Conservation (phyloP, 2,888 invertebrate species). For the Cephus nigrinus region DNA sequence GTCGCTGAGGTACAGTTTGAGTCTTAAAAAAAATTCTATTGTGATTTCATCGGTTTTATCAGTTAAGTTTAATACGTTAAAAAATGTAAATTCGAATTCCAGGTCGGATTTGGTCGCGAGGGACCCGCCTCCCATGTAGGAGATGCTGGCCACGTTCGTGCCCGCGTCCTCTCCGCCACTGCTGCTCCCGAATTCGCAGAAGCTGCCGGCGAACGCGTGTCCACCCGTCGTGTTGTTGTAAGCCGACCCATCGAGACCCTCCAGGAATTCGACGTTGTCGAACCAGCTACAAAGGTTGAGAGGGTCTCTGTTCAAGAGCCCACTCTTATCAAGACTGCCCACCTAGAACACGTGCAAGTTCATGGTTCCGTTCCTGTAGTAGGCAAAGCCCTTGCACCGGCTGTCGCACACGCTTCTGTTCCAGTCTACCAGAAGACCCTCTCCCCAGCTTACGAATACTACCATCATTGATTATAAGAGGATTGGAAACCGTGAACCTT, state of each 20-base stretch:
- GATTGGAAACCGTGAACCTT: slow-evolving; percentile 13
- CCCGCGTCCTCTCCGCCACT: slow-evolving; percentile 71
- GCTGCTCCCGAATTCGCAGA: slow-evolving; percentile 68
- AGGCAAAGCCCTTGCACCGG: slow-evolving; percentile 56
- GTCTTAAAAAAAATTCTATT: neutral
- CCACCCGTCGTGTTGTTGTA: slow-evolving; percentile 73
- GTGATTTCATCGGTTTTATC: neutral
- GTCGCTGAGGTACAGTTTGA: slow-evolving; percentile 56
- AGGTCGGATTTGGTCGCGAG: slow-evolving; percentile 60
- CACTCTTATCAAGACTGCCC: slow-evolving; percentile 67
- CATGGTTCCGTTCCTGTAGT: slow-evolving; percentile 65
- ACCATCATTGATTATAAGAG: slow-evolving; percentile 36
- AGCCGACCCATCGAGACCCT: slow-evolving; percentile 73
- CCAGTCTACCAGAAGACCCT: slow-evolving; percentile 57
- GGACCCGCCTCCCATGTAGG: slow-evolving; percentile 61
- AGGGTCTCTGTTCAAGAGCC: slow-evolving; percentile 71
- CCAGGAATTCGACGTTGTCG: slow-evolving; percentile 71
- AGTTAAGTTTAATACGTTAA: neutral
- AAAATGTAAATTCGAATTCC: slow-evolving; percentile 28
- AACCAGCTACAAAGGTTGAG: slow-evolving; percentile 72
- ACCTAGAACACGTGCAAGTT: slow-evolving; percentile 65
- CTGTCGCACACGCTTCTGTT: slow-evolving; percentile 53
- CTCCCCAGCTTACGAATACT: slow-evolving; percentile 45
- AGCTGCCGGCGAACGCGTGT: slow-evolving; percentile 70
- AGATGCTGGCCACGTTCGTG: slow-evolving; percentile 67